A percentile compares a stretch with the other conserved stretches of the same genome.
Evolutionary conservation across 2,113 vertebrate genomes (phyloP).

Genomic region (Clarias macrocephalus): DNA sequence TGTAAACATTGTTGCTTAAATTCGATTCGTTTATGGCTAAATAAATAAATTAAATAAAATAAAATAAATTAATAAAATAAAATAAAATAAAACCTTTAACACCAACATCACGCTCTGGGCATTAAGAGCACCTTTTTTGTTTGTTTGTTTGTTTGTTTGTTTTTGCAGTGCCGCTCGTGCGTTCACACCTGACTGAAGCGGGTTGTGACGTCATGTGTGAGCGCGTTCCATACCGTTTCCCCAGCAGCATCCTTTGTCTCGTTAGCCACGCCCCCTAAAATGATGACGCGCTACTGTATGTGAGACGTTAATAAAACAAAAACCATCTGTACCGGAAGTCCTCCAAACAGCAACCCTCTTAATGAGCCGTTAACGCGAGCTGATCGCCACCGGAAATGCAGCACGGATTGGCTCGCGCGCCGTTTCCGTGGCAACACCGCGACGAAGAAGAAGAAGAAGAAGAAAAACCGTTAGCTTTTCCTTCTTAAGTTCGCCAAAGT

Average conservation of each 20-base stretch:
- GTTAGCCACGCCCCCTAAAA: background rate
- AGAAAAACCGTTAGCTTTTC: background rate
- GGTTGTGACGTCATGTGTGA: too few species aligned
- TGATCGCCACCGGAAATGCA: constrained; percentile 2
- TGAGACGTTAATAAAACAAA: background rate
- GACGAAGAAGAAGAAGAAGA: too few species aligned
- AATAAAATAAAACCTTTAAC: too few species aligned
- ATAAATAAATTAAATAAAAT: too few species aligned
- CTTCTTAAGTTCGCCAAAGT: background rate
- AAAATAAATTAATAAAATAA: too few species aligned
- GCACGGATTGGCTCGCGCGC: background rate
- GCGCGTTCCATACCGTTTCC: background rate
- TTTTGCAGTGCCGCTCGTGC: too few species aligned
- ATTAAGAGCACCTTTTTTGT: too few species aligned
- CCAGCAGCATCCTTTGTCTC: background rate
- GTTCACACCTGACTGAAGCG: too few species aligned
- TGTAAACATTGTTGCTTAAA: too few species aligned
- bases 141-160: too few species aligned
- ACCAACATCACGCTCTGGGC: too few species aligned
- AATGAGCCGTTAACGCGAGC: background rate
- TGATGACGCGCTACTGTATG: background rate
- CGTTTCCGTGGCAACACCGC: constrained; percentile 11
- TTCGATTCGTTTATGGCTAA: too few species aligned
- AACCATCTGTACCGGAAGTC: constrained; percentile 10
- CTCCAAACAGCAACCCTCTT: background rate